Base-by-base conservation (phyloP, 1,140 invertebrate species). In the Frieseomelitta varia region DNA sequence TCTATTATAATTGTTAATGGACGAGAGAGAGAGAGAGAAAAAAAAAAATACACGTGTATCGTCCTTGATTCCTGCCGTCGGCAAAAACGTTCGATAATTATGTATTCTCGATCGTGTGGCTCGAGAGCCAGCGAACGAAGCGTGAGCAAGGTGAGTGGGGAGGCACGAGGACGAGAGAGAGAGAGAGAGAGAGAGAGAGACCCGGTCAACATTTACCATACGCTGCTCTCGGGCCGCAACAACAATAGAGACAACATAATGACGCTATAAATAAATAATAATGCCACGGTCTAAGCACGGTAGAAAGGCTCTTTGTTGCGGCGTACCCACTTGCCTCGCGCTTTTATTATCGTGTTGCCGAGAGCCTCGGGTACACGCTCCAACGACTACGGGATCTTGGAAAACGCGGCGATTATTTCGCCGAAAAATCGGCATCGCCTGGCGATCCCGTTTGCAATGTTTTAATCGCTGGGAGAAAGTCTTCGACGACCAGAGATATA, bases 261-360 rank as follows among this genome's bases (percentile, higher is more conserved):
- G 91, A 88, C 88, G 89, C 91, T 91, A 91, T 91, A 91, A 91
- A 91, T 91, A 92, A 92, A 91, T 89, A 91, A 91, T 89, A 91
- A 91, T 91, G 89, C 87, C 87, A 91, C 81, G 80, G 85, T 91
- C 85, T 89, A 82, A 88, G 79, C 83, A 58, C 83, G 76, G 78
- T 88, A 88, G 86, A 87, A 89, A 84, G 78, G 80, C 81, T 82
- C 78, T 81, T 88, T 86, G 86, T 86, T 81, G 65, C 80, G 56
- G 67, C 58, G 67, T 30, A 86, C 85, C 88, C 84, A 82, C 69
- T 86, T 72, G 84, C 71, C 73, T 85, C 77, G 69, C 79, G 88
- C 39, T 47, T 88, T 90, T 89, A 88, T 90, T 87, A 90, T 87
- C 84, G 39, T 10, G 39, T 87, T 81, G 27, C 55, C 27, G 76